phyloP scores from a whole-genome alignment of 2,113 vertebrate genomes.

The Ariopsis seemanni region DNA sequence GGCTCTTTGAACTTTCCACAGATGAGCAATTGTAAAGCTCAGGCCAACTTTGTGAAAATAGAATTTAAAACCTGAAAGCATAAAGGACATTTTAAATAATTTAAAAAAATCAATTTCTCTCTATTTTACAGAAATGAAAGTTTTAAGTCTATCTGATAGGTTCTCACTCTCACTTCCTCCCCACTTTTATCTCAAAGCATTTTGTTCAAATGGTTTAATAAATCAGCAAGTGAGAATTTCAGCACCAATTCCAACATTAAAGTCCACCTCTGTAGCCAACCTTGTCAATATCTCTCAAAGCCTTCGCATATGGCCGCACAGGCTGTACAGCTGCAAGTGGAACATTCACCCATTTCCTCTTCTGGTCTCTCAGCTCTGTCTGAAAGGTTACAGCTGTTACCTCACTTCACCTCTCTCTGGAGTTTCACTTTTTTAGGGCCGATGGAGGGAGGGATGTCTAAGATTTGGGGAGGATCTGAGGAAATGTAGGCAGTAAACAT shows the following conservation, averaged over 20 bases:
- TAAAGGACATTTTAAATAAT: not conserved
- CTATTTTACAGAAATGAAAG: not conserved
- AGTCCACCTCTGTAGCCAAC: not conserved
- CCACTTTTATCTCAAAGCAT: not conserved
- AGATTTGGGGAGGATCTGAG: not conserved
- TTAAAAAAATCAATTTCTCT: not conserved
- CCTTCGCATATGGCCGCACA: not conserved
- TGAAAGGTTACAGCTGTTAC: constrained; percentile 42
- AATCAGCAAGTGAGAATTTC: not conserved
- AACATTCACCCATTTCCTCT: constrained; percentile 2
- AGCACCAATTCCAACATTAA: not conserved
- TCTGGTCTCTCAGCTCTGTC: not conserved
- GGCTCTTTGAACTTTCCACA: not conserved
- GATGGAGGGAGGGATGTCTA: constrained; percentile 8
- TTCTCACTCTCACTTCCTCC: not conserved
- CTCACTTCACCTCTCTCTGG: constrained; percentile 19
- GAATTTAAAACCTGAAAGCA: not conserved
- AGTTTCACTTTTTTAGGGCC: not conserved
- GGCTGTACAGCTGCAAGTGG: not conserved
- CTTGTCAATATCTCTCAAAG: not conserved
- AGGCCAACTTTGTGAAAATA: not conserved
- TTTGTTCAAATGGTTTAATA: not conserved
- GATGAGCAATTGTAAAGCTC: not conserved
- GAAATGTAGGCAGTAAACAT: not conserved
- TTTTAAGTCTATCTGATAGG: not conserved